Evolutionary conservation across 2,113 vertebrate genomes (phyloP), one percentile per base, ranked within the genome.

Genomic region (Chitala chitala): DNA sequence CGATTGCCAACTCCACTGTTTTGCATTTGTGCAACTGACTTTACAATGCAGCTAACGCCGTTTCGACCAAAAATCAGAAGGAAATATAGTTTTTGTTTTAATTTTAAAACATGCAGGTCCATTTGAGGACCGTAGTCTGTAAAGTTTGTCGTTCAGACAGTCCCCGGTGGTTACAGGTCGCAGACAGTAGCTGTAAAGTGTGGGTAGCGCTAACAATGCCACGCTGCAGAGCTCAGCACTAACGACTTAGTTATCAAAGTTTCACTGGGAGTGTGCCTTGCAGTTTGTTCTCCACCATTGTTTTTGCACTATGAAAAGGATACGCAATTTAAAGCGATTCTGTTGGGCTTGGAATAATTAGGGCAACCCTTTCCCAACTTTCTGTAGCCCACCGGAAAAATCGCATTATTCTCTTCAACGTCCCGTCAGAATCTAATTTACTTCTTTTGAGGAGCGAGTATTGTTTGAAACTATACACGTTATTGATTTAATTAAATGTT

Each of bases 291-390:
- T 88, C 87, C 84, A 73, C 56, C 78, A 48, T 83, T 88, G 88
- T 88, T 90, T 86, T 90, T 83, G 86, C 83, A 88, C 88, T 82
- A 77, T 75, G 82, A 88, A 88, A 72, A 77, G 78, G 65, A 86
- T 90, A 83, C 86, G 74, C 77, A 86, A 86, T 88, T 69, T 74
- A 73, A 71, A 76, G 63, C 74, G 0, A 2, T 68, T 56, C 78
- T 58, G 71, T 31, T 38, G 71, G 68, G 78, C 64, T 58, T 64
- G 75, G 75, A 77, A 80, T 82, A 75, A 81, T 80, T 76, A 79
- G 77, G 36, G 79, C 13, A 4, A 38, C 42, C n/a, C 64, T 10
- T 68, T 68, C 75, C 68, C 75, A 76, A 81, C 82, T 82, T 13
- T 61, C 55, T 6, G 31, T 26, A 26, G 33, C 54, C 3, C 5